Base-by-base conservation (phyloP, 2,797 vertebrate genomes). In the Pogoniulus pusillus region DNA sequence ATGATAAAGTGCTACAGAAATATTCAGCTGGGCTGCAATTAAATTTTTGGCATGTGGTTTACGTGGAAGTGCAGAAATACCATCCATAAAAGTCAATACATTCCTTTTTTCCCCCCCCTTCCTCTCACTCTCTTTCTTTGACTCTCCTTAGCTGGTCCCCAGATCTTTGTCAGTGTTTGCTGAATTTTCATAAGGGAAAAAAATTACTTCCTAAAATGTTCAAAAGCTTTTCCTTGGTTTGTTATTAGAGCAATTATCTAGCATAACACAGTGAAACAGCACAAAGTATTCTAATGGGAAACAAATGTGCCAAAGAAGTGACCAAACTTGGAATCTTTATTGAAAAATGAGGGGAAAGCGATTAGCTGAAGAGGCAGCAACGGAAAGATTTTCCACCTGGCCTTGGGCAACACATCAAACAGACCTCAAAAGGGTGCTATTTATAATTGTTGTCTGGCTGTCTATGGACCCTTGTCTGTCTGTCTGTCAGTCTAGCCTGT, bases 171-270 rank as follows among this genome's bases (percentile, higher is more conserved):
- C 96, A 96, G 91, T 37, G 62, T 97, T 95, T 37, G 15, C 97
- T 96, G 97, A 93, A 95, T 95, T 96, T 97, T 96, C 95, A 80
- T 70, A 94, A 94, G 95, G 80, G 93, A 53, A 93, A 97, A 97
- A 97, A 97, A 97, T 95, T 85, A 96, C 97, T 98, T 98, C 97
- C 97, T 97, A 98, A 97, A 98, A 97, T 97, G 96, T 97, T 97
- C 97, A 96, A 97, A 97, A 98, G 97, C 97, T 97, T 97, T 97
- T 96, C 96, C 96, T 97, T 68, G 59, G 97, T 98, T 98, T 98
- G 97, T 98, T 98, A 98, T 98, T 98, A 97, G 97, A 98, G 97
- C 97, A 98, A 98, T 98, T 98, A 98, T 97, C 96, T 97, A 97
- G 96, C 97, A 98, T 97, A 98, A 98, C 97, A 98, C 96, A 97